A percentile compares a stretch with the other conserved stretches of the same genome.
Conservation (phyloP, 2,888 invertebrate genomes). For the Eristalinus aeneus region DNA sequence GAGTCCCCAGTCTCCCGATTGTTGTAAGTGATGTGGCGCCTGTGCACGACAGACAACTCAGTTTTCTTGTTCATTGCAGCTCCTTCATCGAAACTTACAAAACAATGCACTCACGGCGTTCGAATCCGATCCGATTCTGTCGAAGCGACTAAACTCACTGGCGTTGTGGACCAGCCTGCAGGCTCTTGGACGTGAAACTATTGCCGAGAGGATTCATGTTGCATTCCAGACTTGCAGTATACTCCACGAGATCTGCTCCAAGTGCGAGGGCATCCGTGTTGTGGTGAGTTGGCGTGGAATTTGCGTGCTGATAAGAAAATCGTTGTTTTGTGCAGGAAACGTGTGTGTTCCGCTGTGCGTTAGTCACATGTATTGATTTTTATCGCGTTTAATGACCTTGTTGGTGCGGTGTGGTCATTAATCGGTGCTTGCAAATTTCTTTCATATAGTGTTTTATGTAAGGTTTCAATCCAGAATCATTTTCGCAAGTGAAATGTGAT, state of each 20-base stretch:
- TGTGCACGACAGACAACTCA: conserved; percentile 69
- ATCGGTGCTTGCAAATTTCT: background rate
- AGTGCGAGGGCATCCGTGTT: conserved; percentile 86
- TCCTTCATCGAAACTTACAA: conserved; percentile 79
- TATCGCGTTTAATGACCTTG: background rate
- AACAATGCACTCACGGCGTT: conserved; percentile 79
- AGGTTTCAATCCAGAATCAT: background rate
- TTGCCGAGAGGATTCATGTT: conserved; percentile 86
- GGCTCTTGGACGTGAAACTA: conserved; percentile 86
- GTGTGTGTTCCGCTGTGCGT: background rate
- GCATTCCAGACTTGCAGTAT: conserved; percentile 88
- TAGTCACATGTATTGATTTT: background rate
- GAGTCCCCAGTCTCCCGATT: conserved; percentile 93
- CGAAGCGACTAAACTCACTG: conserved; percentile 86
- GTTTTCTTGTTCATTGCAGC: conserved; percentile 69
- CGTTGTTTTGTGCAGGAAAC: too few relatives aligned
- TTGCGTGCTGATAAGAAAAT: conserved; percentile 4
- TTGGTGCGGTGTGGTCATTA: background rate
- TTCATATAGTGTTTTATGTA: background rate
- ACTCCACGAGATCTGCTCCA: conserved; percentile 80
- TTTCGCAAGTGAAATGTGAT: background rate
- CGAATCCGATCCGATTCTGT: conserved; percentile 80
- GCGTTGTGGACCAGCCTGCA: conserved; percentile 93
- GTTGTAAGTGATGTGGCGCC: conserved; percentile 87
- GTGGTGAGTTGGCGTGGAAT: conserved; percentile 82